Percentiles rank a stretch among this genome's conserved stretches.
Conservation (phyloP, 2,797 vertebrate species). For the Myioborus miniatus region DNA sequence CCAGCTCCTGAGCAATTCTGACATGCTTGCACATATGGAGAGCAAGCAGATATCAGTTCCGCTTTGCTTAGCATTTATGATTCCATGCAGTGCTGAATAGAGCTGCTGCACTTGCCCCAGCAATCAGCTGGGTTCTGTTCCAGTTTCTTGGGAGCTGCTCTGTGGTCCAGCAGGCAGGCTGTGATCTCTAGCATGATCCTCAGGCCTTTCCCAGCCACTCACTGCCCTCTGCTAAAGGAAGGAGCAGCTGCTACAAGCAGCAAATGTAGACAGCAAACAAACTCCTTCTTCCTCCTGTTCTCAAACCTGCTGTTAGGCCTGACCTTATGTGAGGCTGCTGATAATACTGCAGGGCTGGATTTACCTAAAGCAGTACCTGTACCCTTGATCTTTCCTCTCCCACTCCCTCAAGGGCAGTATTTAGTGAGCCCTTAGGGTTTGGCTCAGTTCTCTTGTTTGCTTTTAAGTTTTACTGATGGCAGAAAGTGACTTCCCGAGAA, state of each 20-base stretch:
- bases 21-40: not conserved
- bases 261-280: not conserved
- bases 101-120: not conserved
- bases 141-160: not conserved
- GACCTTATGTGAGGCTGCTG: not conserved
- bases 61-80: not conserved
- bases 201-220: not conserved
- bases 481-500: not conserved
- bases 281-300: not conserved
- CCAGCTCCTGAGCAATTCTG: not conserved
- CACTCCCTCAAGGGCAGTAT: not conserved
- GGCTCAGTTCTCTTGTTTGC: not conserved
- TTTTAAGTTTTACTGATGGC: not conserved
- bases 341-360: not conserved
- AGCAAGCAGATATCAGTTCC: not conserved
- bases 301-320: not conserved
- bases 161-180: not conserved
- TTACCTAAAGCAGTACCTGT: not conserved
- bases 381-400: not conserved
- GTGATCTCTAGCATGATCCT: not conserved
- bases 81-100: not conserved
- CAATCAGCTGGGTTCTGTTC: not conserved
- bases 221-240: not conserved
- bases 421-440: not conserved
- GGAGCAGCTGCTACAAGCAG: not conserved